Evolutionary conservation across 2,888 invertebrate species (phyloP), one percentile per base, ranked within the genome.

Genomic region (Celastrina argiolus): DNA sequence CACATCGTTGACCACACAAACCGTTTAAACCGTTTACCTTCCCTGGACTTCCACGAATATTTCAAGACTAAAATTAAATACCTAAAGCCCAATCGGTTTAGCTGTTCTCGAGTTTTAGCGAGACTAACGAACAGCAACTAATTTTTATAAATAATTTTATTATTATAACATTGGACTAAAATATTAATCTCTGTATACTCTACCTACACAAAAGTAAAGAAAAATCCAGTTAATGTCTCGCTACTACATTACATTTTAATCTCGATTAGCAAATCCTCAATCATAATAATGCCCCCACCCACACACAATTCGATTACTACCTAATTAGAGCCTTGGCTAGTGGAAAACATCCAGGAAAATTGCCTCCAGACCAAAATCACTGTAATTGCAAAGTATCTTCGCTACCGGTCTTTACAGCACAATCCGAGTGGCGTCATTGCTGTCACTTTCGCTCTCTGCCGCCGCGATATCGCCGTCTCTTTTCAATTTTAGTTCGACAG

Each of bases 231-330:
- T 22, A 5, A 3, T 45, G 14, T 28, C 58, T 18, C 59, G 59
- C 59, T 59, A 22, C 36, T 36, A 36, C 18, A 61, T 61, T 36
- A 68, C 69, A 71, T 73, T 73, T 74, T 75, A 72, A 73, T 74
- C 77, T 78, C 81, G 78, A 85, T 85, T 84, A 83, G 81, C 77
- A 76, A 82, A 79, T 79, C 68, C 70, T 73, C 75, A 87, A 89
- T 87, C 86, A 87, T 83, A 83, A 85, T 88, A 88, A 88, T 88
- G 81, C 84, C 70, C 69, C 70, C 73, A 70, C 81, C 86, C 83
- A 83, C 83, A 83, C 83, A 79, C 78, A 81, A 82, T 87, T 87
- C 87, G 87, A 88, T 88, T 87, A 85, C 84, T 81, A 81, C 81
- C 84, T 88, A 89, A 89, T 88, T 88, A 88, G 74, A 73, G 78